Evolutionary conservation across 2,888 invertebrate genomes (phyloP), one percentile per base, ranked within the genome.

Genomic region (Monochamus alternatus): DNA sequence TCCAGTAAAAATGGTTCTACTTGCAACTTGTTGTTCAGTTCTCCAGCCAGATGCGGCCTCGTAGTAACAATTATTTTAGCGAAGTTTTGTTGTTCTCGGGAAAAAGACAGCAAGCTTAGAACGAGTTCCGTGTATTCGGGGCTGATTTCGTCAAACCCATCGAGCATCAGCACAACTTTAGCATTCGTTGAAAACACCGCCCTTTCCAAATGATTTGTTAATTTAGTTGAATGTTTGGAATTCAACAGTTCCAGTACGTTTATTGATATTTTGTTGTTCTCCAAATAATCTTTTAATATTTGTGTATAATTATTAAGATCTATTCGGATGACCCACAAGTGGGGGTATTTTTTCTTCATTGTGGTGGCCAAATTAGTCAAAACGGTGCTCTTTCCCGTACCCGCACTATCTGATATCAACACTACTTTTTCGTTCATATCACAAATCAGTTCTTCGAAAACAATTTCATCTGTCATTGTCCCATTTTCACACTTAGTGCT

Each of bases 311-410:
- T 30, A 7, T 38, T 38, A 7, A 38, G 38, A 2, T 38, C 38
- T 1, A 38, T 38, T 7, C 2, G 38, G 38, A 59, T 10, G 38
- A 72, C 47, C 72, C 52, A 72, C 30, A 31, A 22, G 22, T 55
- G 43, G 12, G 65, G 59, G n/a, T 65, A 60, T 7, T 14, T 12
- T 31, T 30, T 31, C 55, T 63, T 58, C 9, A 65, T n/a, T 12
- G 22, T 9, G 43, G 22, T 31, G 3, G 58, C 59, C n/a, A 72
- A 58, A 30, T 58, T 64, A 14, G 58, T 65, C 12, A 72, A 58
- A 10, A 72, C 65, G 7, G 58, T 72, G 12, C 55, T 72, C 60
- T 72, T 73, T n/a, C 73, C 73, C 73, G 66, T 73, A 4, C 73
- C 73, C 10, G 73, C 65, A 8, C 14, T 22, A 58, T 30, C 72